A percentile compares a stretch with the other conserved stretches of the same genome.
Evolutionary conservation across 2,113 vertebrate species (phyloP).

Genomic region (Motacilla alba): DNA sequence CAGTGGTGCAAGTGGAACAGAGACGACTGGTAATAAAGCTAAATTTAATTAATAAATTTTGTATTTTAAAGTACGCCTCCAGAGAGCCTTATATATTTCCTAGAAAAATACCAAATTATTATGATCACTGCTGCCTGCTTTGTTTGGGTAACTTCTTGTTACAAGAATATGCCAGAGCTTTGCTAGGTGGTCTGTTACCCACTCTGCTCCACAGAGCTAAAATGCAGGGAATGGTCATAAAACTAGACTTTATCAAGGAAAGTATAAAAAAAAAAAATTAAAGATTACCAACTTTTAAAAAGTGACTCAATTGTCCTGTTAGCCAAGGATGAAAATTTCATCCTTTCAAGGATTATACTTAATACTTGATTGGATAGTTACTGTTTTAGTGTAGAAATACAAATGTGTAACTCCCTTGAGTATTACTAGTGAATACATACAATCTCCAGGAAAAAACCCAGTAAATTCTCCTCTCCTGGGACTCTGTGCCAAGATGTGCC

Average conservation of each 20-base stretch:
- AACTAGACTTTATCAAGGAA: neutral
- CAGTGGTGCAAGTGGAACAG: neutral
- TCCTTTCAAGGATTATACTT: neutral
- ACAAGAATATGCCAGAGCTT: neutral
- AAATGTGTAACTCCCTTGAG: constrained; percentile 9
- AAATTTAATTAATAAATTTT: neutral
- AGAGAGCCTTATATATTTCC: neutral
- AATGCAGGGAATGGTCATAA: neutral
- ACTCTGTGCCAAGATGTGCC: neutral
- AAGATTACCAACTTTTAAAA: neutral
- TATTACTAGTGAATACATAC: constrained; percentile 3
- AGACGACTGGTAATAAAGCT: neutral
- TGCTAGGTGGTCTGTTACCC: neutral
- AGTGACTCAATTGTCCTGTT: neutral
- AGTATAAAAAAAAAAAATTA: neutral
- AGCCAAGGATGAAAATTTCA: constrained; percentile 3
- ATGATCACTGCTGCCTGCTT: neutral
- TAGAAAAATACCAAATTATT: neutral
- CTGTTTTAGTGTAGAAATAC: constrained; percentile 24
- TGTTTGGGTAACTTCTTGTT: constrained; percentile 11
- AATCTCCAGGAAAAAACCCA: neutral
- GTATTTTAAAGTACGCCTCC: neutral
- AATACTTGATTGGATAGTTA: constrained; percentile 15
- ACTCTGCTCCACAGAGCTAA: neutral
- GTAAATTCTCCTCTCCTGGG: neutral